Percentiles rank a stretch among this genome's conserved stretches.
Evolutionary conservation across 2,113 vertebrate genomes (phyloP).

Genomic region (Stictonetta naevosa): DNA sequence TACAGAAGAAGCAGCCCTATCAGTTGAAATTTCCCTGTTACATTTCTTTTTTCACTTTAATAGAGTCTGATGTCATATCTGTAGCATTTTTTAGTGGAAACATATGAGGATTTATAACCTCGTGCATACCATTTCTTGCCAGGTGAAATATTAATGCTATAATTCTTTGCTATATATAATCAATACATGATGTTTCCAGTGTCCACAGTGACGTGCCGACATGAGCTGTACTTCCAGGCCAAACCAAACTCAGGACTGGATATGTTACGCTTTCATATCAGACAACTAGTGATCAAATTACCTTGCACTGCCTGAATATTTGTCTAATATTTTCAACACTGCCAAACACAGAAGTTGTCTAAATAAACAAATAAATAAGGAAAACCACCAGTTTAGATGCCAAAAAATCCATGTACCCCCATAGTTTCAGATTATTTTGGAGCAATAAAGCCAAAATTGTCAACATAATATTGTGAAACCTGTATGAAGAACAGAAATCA

Average conservation of each 20-base stretch:
- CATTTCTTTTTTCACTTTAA: constrained; percentile 12
- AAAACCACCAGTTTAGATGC: not conserved
- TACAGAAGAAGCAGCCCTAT: not conserved
- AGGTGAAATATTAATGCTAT: constrained; percentile 42
- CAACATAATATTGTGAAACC: not conserved
- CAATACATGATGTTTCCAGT: not conserved
- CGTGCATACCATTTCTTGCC: not conserved
- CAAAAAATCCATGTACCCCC: not conserved
- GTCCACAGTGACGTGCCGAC: not conserved
- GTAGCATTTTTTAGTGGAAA: not conserved
- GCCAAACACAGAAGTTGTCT: not conserved
- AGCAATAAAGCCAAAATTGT: not conserved
- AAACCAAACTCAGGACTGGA: not conserved
- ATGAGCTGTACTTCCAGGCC: not conserved
- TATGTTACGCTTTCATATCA: not conserved
- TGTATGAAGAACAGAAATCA: not conserved
- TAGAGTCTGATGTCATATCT: constrained; percentile 40
- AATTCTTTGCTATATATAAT: constrained; percentile 4
- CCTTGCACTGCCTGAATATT: not conserved
- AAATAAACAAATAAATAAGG: not conserved
- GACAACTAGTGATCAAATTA: not conserved
- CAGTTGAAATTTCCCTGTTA: not conserved
- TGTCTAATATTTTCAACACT: not conserved
- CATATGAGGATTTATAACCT: not conserved
- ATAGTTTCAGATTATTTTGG: not conserved